phyloP scores from a whole-genome alignment of 2,888 invertebrate species.

The Conops quadrifasciatus region DNA sequence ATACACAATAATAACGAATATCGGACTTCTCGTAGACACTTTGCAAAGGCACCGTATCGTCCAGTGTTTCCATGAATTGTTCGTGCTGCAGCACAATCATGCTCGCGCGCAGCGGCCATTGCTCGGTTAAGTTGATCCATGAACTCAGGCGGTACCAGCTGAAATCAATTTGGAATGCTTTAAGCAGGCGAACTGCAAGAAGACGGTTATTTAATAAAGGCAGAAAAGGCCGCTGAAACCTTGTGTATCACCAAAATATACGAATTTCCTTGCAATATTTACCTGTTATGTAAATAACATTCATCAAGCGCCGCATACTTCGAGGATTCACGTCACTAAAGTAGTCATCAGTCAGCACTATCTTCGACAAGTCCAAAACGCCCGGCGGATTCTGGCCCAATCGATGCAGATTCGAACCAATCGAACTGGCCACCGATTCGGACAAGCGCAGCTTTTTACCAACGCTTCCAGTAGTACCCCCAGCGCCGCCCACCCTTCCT shows the following conservation, averaged over 20 bases:
- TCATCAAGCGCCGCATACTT: conserved; percentile 95
- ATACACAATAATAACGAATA: not conserved
- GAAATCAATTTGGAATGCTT: conserved; percentile 99
- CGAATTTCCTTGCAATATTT: conserved; percentile 22
- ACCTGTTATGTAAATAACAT: conserved; percentile 96
- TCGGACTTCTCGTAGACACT: conserved; percentile 91
- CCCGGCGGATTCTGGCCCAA: conserved; percentile 74
- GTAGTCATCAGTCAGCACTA: conserved; percentile 95
- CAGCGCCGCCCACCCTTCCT: conserved; percentile 61
- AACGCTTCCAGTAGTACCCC: conserved; percentile 62
- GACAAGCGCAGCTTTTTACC: conserved; percentile 81
- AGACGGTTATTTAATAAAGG: not conserved
- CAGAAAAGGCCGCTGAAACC: not conserved
- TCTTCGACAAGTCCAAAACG: conserved; percentile 71
- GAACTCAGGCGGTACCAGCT: conserved; percentile 98
- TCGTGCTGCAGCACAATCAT: conserved; percentile 97
- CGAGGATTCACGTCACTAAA: conserved; percentile 98
- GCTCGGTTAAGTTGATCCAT: conserved; percentile 98
- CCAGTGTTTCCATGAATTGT: conserved; percentile 84
- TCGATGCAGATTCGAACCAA: conserved; percentile 86
- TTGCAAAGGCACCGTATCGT: conserved; percentile 86
- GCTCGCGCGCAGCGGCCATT: conserved; percentile 97
- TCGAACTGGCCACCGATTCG: conserved; percentile 90
- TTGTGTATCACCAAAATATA: not conserved
- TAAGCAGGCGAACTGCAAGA: conserved; percentile 84